These are phyloP conservation scores for Balearica regulorum DNA, from an alignment of 2,797 vertebrate genomes.

Conservation along the genomic window DNA sequence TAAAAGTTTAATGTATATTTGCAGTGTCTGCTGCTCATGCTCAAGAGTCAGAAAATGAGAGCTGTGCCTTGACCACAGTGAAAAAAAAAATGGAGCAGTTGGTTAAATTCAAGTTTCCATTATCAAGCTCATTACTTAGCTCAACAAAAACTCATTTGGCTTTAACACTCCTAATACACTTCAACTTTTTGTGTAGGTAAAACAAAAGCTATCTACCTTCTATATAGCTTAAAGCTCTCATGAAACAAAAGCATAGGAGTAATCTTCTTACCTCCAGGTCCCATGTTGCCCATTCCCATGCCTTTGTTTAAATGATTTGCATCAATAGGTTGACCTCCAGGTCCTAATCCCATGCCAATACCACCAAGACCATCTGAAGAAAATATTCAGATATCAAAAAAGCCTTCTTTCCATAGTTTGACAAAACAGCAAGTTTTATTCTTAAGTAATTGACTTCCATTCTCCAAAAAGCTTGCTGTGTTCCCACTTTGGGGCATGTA, in stretches of 20 bases:
- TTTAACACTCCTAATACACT: constrained; percentile 51
- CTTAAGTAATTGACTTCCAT: constrained; percentile 47
- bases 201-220: constrained; percentile 62
- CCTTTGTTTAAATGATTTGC: constrained; percentile 91
- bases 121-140: constrained; percentile 26
- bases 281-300: constrained; percentile 91
- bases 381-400: constrained; percentile 62
- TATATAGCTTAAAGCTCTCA: constrained; percentile 68
- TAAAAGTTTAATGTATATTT: constrained; percentile 17
- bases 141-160: constrained; percentile 28
- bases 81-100: constrained; percentile 25
- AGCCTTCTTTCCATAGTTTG: constrained; percentile 58
- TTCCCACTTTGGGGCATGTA: constrained; percentile 36
- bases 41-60: constrained; percentile 66
- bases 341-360: constrained; percentile 93
- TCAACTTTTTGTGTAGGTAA: constrained; percentile 46
- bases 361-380: constrained; percentile 92
- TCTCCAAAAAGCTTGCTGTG: constrained; percentile 64
- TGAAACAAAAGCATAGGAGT: constrained; percentile 69
- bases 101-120: constrained; percentile 46
- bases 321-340: constrained; percentile 96
- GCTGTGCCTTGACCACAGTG: constrained; percentile 46
- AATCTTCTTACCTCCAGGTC: constrained; percentile 81
- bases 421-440: constrained; percentile 65
- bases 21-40: constrained; percentile 64